These are phyloP conservation scores for Lepisosteus oculatus DNA, from an alignment of 2,113 vertebrate genomes.

Conservation along the genomic window DNA sequence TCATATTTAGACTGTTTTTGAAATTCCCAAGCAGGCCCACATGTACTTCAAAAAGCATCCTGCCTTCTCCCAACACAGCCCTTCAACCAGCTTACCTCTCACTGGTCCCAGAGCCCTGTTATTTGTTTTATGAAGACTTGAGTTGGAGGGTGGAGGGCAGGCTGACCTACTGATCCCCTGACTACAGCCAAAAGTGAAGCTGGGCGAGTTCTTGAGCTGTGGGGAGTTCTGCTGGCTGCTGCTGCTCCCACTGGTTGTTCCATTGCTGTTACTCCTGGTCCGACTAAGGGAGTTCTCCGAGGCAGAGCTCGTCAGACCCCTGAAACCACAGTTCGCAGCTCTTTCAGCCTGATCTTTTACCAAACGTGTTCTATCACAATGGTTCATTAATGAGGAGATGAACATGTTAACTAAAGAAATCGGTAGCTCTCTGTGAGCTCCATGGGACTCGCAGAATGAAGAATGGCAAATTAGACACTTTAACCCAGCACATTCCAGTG, in stretches of 20 bases:
- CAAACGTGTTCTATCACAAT: no score
- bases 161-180: constrained; percentile 32
- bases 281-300: constrained; percentile 75
- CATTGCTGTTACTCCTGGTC: constrained; percentile 72
- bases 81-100: constrained; percentile 75
- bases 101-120: constrained; percentile 61
- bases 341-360: no score
- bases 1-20: background rate
- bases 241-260: constrained; percentile 53
- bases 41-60: background rate
- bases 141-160: constrained; percentile 32
- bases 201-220: constrained; percentile 77
- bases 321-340: constrained; percentile 35
- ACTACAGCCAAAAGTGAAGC: constrained; percentile 77
- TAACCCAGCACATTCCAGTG: no score
- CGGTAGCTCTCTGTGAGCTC: no score
- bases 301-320: constrained; percentile 66
- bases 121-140: constrained; percentile 47
- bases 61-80: constrained; percentile 41
- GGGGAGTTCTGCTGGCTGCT: constrained; percentile 76
- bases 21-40: background rate
- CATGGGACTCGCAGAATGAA: no score
- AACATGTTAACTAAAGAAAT: no score
- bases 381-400: no score
- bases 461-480: no score